These are phyloP conservation scores for Meandrina meandrites DNA, from an alignment of 92 coral and sea anemone genomes.

Conservation along the genomic window DNA sequence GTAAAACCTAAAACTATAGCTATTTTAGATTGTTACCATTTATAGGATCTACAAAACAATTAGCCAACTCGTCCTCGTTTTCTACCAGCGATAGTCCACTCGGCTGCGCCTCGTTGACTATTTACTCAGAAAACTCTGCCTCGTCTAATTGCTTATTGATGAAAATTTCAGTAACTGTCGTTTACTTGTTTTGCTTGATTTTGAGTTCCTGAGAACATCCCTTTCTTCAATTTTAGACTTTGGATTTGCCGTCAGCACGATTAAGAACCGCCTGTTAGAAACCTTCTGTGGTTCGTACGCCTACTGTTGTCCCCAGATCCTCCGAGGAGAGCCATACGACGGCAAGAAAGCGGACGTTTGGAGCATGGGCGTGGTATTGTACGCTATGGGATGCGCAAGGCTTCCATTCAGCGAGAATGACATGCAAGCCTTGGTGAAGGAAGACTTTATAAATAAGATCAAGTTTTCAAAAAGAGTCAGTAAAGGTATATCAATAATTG, in stretches of 20 bases:
- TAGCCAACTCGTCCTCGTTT: no score
- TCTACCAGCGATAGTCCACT: no score
- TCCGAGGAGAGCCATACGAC: conserved; percentile 74
- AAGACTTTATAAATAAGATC: conserved; percentile 53
- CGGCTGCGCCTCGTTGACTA: no score
- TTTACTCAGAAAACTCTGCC: no score
- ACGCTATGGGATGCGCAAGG: conserved; percentile 74
- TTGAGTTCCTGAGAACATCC: no score
- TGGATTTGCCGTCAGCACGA: conserved; percentile 78
- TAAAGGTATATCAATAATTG: conserved; percentile 54
- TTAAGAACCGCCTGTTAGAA: conserved; percentile 53
- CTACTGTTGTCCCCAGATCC: conserved; percentile 85
- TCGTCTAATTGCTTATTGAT: no score
- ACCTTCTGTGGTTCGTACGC: conserved; percentile 88
- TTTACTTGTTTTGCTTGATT: no score
- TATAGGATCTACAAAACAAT: no score
- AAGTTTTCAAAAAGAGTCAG: conserved; percentile 80
- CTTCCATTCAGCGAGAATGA: conserved; percentile 79
- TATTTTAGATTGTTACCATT: no score
- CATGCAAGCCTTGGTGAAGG: conserved; percentile 49
- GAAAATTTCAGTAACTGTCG: no score
- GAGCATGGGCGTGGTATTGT: conserved; percentile 91
- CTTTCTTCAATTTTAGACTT: conserved; percentile 58
- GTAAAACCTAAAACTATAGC: no score
- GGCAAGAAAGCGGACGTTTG: conserved; percentile 84